Evolutionary conservation across 2,888 invertebrate genomes (phyloP), one percentile per base, ranked within the genome.

Genomic region (Noctuana brunneofusca): DNA sequence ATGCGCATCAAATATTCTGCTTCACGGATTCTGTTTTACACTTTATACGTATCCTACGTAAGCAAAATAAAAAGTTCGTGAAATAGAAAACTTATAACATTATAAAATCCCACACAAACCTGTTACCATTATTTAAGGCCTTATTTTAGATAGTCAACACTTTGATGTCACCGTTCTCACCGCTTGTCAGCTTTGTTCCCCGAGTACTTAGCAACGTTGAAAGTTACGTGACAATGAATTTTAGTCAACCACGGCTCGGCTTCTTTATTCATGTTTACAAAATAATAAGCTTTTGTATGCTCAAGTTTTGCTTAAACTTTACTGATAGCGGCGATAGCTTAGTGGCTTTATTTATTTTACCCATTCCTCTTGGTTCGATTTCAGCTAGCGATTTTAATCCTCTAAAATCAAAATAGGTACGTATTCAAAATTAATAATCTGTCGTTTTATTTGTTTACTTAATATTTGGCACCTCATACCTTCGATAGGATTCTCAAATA

Each of bases 211-310:
- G 30, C 30, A 20, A 27, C 54, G 43, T 8, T 24, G 48, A 49
- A 49, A 62, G 48, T 55, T 54, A 48, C 54, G 32, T 53, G 53
- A 60, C 54, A 60, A 60, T 48, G 54, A 35, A 60, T 60, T 60
- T 59, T 12, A 43, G 52, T 11, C 53, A 46, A 22, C 22, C 18
- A 20, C 18, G 16, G 0, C 41, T 18, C 14, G n/a, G 38, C 35
- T 54, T 35, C 46, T 60, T 60, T 24, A 32, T 32, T 56, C n/a
- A 18, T 30, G 27, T 46, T 43, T 55, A 41, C 16, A 55, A 55
- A 14, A 43, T 27, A 22, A 48, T 48, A 22, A 43, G 11, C 41
- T 22, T 12, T 6, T 41, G 6, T 41, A 41, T 6, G 9, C 41
- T 12, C 41, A 41, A 14, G 41, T 41, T 16, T 41, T 4, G 16